Percentiles rank a stretch among this genome's conserved stretches.
Evolutionary conservation across 2,888 invertebrate species (phyloP).

Genomic region (Epinotia demarniana): DNA sequence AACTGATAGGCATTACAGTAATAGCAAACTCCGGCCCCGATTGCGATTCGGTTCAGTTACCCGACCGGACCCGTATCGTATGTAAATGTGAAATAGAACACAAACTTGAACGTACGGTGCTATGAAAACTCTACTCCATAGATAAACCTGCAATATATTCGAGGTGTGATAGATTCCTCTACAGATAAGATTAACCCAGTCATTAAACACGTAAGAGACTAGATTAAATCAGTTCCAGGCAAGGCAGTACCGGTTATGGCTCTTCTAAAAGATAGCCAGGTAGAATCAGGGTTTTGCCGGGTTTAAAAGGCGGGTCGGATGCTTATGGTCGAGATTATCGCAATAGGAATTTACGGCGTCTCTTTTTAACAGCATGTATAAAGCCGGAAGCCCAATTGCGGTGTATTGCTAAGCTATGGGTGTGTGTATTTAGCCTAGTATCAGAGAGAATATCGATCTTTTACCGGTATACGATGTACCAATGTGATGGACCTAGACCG

Average conservation of each 20-base stretch:
- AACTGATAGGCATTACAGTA: too few species aligned
- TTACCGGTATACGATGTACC: not conserved
- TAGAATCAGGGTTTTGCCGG: not conserved
- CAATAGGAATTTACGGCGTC: not conserved
- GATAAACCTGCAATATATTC: conserved; percentile 9
- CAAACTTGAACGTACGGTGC: too few species aligned
- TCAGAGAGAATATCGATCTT: not conserved
- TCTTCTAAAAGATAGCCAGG: conserved; percentile 3
- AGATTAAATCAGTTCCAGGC: conserved; percentile 6
- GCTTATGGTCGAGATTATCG: not conserved
- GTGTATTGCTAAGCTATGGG: not conserved
- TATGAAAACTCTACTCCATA: not conserved
- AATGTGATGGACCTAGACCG: too few species aligned
- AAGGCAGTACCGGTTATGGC: conserved; percentile 16
- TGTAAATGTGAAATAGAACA: too few species aligned
- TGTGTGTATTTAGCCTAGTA: not conserved
- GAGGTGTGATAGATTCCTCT: conserved; percentile 13
- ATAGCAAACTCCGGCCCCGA: too few species aligned
- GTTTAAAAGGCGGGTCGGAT: conserved; percentile 3
- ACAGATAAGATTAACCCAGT: conserved; percentile 17
- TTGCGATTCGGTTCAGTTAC: too few species aligned
- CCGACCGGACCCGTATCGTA: too few species aligned
- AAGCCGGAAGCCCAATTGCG: not conserved
- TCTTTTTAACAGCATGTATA: not conserved
- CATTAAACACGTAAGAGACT: conserved; percentile 13